These are phyloP conservation scores for Mystacides longicornis DNA, from an alignment of 2,888 invertebrate species.

Conservation along the genomic window DNA sequence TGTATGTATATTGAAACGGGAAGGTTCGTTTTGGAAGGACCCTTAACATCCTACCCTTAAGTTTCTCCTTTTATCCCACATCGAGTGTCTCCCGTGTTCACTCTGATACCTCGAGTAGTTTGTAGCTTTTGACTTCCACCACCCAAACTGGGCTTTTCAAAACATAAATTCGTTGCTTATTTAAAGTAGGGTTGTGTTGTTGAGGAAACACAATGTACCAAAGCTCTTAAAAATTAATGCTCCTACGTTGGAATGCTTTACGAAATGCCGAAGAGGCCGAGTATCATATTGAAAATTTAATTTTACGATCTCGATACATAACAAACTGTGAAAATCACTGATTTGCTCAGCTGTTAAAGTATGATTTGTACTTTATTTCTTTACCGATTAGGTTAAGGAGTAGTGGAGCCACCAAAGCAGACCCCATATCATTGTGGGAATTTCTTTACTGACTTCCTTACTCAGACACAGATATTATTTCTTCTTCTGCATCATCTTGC, in stretches of 20 bases:
- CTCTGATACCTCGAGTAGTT: background rate
- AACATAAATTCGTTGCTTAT: conserved; percentile 4
- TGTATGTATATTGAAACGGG: too few species aligned
- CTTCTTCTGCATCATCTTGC: too few species aligned
- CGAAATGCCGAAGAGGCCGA: background rate
- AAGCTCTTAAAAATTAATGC: background rate
- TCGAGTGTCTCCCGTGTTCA: background rate
- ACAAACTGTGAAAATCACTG: background rate
- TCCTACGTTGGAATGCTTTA: background rate
- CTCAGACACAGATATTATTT: too few species aligned
- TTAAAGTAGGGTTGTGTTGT: background rate
- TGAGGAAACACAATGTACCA: background rate
- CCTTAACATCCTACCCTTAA: too few species aligned
- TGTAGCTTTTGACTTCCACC: conserved; percentile 10
- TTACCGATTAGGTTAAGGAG: too few species aligned
- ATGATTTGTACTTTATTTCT: too few species aligned
- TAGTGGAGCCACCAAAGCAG: too few species aligned
- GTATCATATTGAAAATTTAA: background rate
- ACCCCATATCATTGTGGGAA: too few species aligned
- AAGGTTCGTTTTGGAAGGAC: too few species aligned
- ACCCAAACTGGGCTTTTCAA: conserved; percentile 6
- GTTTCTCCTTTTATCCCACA: background rate
- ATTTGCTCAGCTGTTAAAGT: too few species aligned
- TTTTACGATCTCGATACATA: background rate
- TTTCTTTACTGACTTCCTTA: too few species aligned